Percentiles rank a stretch among this genome's conserved stretches.
phyloP scores from a whole-genome alignment of 2,797 vertebrate genomes.

The Sebastes dallii region DNA sequence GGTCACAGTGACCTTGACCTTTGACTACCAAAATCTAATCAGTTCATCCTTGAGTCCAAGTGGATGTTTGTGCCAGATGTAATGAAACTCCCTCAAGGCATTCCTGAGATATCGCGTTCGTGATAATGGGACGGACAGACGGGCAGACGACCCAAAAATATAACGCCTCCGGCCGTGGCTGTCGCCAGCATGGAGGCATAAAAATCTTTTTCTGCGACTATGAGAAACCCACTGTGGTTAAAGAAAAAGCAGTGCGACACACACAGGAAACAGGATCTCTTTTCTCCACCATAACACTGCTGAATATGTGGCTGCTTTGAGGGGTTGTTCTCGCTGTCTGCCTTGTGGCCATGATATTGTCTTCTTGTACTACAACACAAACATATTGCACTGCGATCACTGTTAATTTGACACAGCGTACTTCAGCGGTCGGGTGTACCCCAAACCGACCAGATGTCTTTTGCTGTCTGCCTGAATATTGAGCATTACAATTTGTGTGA shows the following conservation, averaged over 20 bases:
- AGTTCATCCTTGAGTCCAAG: background rate
- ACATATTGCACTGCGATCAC: slow-evolving; percentile 26
- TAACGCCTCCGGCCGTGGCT: background rate
- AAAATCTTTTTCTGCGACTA: background rate
- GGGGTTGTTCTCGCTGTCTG: slow-evolving; percentile 1
- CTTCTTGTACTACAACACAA: slow-evolving; percentile 29
- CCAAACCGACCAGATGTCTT: slow-evolving; percentile 36
- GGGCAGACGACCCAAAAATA: background rate
- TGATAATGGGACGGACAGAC: background rate
- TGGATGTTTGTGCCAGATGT: background rate
- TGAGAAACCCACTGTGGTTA: background rate
- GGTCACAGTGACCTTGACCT: background rate
- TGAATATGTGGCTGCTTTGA: slow-evolving; percentile 8
- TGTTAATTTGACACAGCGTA: slow-evolving; percentile 39
- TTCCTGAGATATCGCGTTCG: background rate
- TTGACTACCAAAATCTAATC: background rate
- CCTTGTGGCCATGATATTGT: background rate
- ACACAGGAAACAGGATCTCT: background rate
- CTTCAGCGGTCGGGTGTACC: slow-evolving; percentile 16
- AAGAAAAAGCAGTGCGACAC: background rate
- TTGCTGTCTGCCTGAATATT: slow-evolving; percentile 35
- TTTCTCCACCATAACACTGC: background rate
- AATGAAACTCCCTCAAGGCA: background rate
- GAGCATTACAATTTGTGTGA: slow-evolving; percentile 26
- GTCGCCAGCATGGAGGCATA: background rate